Conservation (phyloP, 2,113 vertebrate species). For the Lethenteron reissneri region DNA sequence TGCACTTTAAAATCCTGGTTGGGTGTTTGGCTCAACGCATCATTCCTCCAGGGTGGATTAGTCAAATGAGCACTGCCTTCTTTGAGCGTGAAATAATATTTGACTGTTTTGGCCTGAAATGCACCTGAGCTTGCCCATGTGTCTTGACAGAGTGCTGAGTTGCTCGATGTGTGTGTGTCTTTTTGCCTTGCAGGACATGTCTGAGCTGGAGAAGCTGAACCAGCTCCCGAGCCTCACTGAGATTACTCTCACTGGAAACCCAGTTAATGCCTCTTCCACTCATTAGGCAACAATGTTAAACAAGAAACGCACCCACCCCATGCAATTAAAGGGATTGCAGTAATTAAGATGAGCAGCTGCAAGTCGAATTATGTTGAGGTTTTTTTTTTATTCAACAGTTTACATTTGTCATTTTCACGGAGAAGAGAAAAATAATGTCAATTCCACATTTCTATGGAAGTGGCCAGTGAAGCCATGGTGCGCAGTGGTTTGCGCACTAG, state of each 20-base stretch:
- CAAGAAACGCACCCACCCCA: background rate
- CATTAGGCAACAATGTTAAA: constrained; percentile 3
- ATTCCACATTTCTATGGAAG: too few relatives aligned
- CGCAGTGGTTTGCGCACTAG: too few relatives aligned
- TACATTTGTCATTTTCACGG: background rate
- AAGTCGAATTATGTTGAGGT: background rate
- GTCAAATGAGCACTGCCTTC: background rate
- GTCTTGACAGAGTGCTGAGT: background rate
- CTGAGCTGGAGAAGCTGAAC: constrained; percentile 47
- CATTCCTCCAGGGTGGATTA: too few relatives aligned
- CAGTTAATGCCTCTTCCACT: constrained; percentile 25
- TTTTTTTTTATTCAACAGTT: background rate
- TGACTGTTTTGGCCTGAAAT: background rate
- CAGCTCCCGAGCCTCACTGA: constrained; percentile 34
- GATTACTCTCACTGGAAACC: constrained; percentile 45
- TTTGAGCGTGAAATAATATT: background rate
- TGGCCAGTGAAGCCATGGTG: too few relatives aligned
- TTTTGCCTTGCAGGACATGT: constrained; percentile 25
- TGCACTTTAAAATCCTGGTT: too few relatives aligned
- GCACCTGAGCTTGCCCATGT: background rate
- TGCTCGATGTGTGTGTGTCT: constrained; percentile 2
- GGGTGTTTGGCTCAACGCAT: too few relatives aligned
- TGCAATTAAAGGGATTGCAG: background rate
- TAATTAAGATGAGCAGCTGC: background rate
- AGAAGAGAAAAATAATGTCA: too few relatives aligned